Conservation (phyloP, 2,888 invertebrate genomes). For the Galeopsomyia nigrocyanea region DNA sequence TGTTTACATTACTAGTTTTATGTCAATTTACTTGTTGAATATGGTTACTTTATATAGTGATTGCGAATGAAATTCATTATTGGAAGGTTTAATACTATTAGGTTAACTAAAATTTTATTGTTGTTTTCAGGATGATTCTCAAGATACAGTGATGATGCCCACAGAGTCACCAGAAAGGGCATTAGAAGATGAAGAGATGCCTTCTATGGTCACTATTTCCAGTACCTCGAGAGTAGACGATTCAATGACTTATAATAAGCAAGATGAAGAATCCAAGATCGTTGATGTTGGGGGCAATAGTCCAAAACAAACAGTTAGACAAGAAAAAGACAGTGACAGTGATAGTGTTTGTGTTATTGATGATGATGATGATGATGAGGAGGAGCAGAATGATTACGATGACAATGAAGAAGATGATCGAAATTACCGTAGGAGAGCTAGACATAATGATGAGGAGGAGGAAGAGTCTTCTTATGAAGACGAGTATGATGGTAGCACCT, state of each 20-base stretch:
- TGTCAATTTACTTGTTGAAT: no score
- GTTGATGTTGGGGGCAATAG: constrained; percentile 18
- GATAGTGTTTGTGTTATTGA: constrained; percentile 59
- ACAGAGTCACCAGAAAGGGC: constrained; percentile 6
- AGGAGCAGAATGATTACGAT: constrained; percentile 48
- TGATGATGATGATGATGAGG: constrained; percentile 53
- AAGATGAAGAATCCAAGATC: constrained; percentile 21
- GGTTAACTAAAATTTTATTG: no score
- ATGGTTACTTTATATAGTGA: no score
- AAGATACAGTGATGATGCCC: constrained; percentile 31
- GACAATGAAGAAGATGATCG: not conserved
- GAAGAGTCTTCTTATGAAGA: constrained; percentile 46
- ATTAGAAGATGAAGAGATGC: constrained; percentile 64
- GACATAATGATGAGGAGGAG: constrained; percentile 21
- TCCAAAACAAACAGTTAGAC: constrained; percentile 48
- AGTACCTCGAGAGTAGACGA: constrained; percentile 56
- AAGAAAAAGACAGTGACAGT: constrained; percentile 55
- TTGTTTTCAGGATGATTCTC: constrained; percentile 27
- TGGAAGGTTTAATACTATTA: no score
- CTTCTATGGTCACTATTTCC: constrained; percentile 57
- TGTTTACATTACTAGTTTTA: no score
- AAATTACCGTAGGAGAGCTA: not conserved
- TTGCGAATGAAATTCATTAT: no score
- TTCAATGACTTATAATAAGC: constrained; percentile 38
- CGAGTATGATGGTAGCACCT: constrained; percentile 50